phyloP scores from a whole-genome alignment of 37 sponge, comb jelly and placozoan genomes.

The Theonella swinhoei region DNA sequence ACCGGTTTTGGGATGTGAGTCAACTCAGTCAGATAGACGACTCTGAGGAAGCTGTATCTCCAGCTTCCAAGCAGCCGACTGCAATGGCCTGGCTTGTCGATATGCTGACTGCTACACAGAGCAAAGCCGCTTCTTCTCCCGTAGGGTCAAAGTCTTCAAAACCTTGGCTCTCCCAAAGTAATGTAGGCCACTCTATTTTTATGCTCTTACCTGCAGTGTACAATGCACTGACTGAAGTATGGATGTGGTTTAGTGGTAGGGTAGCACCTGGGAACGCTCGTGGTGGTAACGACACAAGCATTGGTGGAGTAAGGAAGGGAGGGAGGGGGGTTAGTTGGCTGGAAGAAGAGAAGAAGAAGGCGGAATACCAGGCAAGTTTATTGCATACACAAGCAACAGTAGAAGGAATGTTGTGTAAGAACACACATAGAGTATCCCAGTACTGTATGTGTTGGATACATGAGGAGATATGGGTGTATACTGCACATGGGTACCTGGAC shows the following conservation, averaged over 20 bases:
- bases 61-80: conserved; percentile 29
- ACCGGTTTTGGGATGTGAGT: conserved; percentile 16
- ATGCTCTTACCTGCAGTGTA: conserved; percentile 50
- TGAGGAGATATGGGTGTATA: no score
- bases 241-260: conserved; percentile 8
- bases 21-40: neutral
- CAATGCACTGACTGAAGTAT: conserved; percentile 35
- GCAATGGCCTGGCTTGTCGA: conserved; percentile 59
- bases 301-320: neutral
- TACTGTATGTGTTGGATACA: no score
- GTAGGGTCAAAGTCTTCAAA: neutral
- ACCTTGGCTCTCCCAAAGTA: neutral
- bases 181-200: conserved; percentile 22
- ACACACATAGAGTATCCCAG: no score
- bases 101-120: conserved; percentile 25
- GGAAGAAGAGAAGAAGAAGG: neutral
- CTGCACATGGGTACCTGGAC: neutral
- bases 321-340: neutral
- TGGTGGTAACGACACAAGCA: neutral
- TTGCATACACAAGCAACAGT: no score
- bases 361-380: conserved; percentile 21
- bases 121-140: neutral
- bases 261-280: neutral
- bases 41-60: neutral
- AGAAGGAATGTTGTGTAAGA: no score